Percentiles rank a stretch among this genome's conserved stretches.
Evolutionary conservation across 2,888 invertebrate genomes (phyloP).

Genomic region (Ormyrus pomaceus): DNA sequence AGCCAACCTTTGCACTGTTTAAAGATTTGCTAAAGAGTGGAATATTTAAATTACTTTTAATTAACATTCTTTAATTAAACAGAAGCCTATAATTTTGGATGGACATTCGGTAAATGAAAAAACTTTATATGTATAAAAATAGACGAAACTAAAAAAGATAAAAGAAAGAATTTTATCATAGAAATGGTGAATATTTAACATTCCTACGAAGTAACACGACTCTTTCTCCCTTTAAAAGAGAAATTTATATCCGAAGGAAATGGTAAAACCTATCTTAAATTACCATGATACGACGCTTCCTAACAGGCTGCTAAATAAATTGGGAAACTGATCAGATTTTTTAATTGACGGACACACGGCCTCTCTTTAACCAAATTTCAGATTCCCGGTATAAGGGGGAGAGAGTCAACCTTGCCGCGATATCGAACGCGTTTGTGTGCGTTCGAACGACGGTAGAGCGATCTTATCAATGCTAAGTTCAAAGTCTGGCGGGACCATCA

Average conservation of each 20-base stretch:
- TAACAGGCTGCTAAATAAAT: slow-evolving; percentile 42
- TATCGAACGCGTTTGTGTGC: slow-evolving; percentile 6
- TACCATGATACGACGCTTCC: slow-evolving; percentile 40
- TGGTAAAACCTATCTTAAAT: slow-evolving; percentile 43
- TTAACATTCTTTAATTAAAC: too few species aligned
- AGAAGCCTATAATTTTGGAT: too few species aligned
- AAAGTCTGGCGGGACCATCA: slow-evolving; percentile 26
- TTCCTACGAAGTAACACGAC: slow-evolving; percentile 8
- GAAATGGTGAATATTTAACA: slow-evolving; percentile 35
- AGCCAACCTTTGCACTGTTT: too few species aligned
- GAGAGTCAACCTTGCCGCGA: neutral
- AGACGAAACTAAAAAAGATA: neutral
- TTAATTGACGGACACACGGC: slow-evolving; percentile 45
- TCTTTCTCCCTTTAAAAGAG: slow-evolving; percentile 41
- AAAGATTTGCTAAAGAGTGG: too few species aligned
- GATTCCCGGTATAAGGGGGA: slow-evolving; percentile 38
- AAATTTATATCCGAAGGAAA: slow-evolving; percentile 38
- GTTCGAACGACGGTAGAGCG: neutral
- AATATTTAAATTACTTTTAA: too few species aligned
- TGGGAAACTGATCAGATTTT: slow-evolving; percentile 46
- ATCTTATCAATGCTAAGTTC: slow-evolving; percentile 51
- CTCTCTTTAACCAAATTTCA: slow-evolving; percentile 47
- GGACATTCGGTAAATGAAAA: too few species aligned
- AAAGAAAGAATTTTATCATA: slow-evolving; percentile 11
- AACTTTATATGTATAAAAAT: too few species aligned